Evolutionary conservation across 1,140 invertebrate species (phyloP).

Genomic region (Oppia nitens): DNA sequence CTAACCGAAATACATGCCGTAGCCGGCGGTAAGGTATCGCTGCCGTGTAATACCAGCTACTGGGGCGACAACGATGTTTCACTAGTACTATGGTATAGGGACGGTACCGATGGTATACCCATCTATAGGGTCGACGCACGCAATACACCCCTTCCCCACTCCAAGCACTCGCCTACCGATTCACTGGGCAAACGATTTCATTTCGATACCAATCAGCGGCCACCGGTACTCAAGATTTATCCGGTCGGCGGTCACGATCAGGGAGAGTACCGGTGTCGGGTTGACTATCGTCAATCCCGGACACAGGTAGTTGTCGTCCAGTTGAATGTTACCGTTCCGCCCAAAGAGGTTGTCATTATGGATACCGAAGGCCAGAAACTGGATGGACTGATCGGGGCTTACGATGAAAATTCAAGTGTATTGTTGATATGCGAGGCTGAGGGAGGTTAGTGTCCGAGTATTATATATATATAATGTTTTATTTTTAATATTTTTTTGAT

Average conservation of each 20-base stretch:
- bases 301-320: constrained; percentile 33
- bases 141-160: constrained; percentile 1
- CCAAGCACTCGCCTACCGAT: constrained; percentile 6
- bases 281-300: constrained; percentile 72
- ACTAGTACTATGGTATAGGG: constrained; percentile 70
- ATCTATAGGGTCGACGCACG: constrained; percentile 22
- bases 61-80: constrained; percentile 50
- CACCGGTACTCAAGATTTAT: constrained; percentile 55
- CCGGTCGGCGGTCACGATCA: constrained; percentile 58
- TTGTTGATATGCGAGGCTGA: constrained; percentile 64
- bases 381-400: constrained; percentile 58
- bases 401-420: constrained; percentile 64
- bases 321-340: constrained; percentile 38
- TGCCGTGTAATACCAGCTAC: constrained; percentile 60
- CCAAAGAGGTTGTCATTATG: constrained; percentile 62
- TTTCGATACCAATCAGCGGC: constrained; percentile 21
- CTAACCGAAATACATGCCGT: constrained; percentile 34
- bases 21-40: constrained; percentile 47
- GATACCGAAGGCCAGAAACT: constrained; percentile 55
- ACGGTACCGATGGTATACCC: constrained; percentile 34
- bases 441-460: constrained; percentile 51
- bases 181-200: constrained; percentile 16
- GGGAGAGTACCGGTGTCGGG: constrained; percentile 69
- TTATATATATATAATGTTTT: neutral
- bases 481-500: too few species aligned